Evolutionary conservation across 2,797 vertebrate species (phyloP), one percentile per base, ranked within the genome.

Genomic region (Nyctalus aviator): DNA sequence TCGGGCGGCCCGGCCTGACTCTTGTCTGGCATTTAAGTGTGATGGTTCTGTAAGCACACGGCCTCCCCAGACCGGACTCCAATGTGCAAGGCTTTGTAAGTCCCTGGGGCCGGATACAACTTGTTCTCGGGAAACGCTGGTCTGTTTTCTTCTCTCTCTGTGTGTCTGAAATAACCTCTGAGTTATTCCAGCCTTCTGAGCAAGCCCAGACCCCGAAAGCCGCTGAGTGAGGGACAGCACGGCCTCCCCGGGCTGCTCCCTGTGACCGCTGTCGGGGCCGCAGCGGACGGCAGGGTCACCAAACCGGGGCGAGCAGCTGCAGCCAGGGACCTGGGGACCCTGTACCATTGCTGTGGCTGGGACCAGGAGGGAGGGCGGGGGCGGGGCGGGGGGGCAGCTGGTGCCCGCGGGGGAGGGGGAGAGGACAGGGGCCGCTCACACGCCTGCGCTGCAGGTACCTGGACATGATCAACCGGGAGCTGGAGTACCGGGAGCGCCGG

Each of bases 401-500:
- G 57, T 64, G 5, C 18, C 44, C 5, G 21, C 1, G 21, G 12
- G 3, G 50, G 3, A 7, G 18, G 20, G 53, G 8, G 27, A 0
- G 12, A 13, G 0, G 27, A 2, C 25, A 27, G 57, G 59, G 25
- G 12, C 25, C 5, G 5, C 59, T 62, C 59, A 62, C 12, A 5
- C 2, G 5, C 59, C 59, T 6, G 59, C 59, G 11, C 59, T 13
- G 5, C 59, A 62, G 59, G 59, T 62, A 62, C 59, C 82, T 98
- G 79, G 95, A 97, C 14, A 95, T 97, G 96, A 97, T 98, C 88
- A 97, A 71, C 79, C 95, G 75, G 21, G 97, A 97, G 30, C 83
- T 98, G 59, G 97, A 96, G 27, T 97, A 96, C 50, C 90, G 97
- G 0, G 96, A 97, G n/a, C 84, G 44, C 25, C 84, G 93, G 20